A percentile compares a stretch with the other conserved stretches of the same genome.
These are phyloP conservation scores for Sylvia atricapilla DNA, from an alignment of 2,113 vertebrate species.

Conservation along the genomic window DNA sequence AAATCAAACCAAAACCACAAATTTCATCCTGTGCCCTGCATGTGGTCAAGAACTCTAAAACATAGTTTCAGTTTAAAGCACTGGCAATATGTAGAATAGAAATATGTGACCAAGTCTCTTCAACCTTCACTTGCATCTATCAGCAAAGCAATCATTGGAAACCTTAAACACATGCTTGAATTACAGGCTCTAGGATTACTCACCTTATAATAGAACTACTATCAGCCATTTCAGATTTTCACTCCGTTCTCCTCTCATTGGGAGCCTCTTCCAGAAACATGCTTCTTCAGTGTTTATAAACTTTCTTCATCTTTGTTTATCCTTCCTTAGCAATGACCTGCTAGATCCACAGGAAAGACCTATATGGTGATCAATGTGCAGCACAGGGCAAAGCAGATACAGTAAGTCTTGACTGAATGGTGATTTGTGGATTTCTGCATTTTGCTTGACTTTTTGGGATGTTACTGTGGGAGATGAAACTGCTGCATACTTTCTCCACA, in stretches of 20 bases:
- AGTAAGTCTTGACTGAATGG: background rate
- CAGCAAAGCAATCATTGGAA: background rate
- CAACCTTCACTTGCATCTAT: background rate
- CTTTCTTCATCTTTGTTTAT: background rate
- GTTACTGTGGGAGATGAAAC: background rate
- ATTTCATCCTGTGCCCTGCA: background rate
- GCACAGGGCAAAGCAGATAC: background rate
- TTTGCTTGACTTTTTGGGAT: background rate
- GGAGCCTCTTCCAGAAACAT: background rate
- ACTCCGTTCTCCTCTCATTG: background rate
- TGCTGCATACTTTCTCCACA: background rate
- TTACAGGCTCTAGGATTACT: background rate
- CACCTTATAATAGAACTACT: background rate
- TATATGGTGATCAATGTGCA: background rate
- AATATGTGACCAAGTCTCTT: background rate
- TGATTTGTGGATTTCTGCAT: background rate
- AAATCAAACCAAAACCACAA: background rate
- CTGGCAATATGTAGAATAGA: background rate
- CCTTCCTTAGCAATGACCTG: background rate
- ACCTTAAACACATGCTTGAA: background rate
- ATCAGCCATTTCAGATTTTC: background rate
- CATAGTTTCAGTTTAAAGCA: background rate
- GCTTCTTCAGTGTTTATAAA: background rate
- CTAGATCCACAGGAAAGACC: background rate
- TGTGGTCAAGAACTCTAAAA: background rate